These are phyloP conservation scores for Drosophila nr. perissopoda DNA, from an alignment of 2,888 invertebrate genomes.

Conservation along the genomic window DNA sequence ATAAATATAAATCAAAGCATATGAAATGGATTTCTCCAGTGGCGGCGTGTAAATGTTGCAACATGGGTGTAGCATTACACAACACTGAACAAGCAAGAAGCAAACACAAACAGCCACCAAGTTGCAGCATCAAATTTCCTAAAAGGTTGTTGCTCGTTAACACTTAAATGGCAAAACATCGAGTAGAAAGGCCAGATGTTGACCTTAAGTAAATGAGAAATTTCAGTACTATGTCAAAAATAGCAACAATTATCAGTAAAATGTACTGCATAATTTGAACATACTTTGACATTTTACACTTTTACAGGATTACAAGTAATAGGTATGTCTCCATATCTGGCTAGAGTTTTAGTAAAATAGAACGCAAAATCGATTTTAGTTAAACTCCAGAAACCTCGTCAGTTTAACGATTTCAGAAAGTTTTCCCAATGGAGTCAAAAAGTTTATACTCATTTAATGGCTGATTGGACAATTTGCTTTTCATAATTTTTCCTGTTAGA, in stretches of 20 bases:
- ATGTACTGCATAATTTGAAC: not conserved
- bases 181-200: not conserved
- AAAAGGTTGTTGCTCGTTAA: constrained; percentile 8
- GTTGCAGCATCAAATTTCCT: constrained; percentile 43
- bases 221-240: not conserved
- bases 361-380: not conserved
- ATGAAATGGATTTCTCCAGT: constrained; percentile 60
- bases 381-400: not conserved
- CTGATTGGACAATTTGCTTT: not conserved
- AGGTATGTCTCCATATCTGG: no score
- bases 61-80: constrained; percentile 45
- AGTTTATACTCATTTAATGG: not conserved
- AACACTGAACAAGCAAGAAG: constrained; percentile 31
- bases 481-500: not conserved
- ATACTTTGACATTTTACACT: not conserved
- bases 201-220: not conserved
- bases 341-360: no score
- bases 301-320: no score
- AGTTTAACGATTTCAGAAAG: not conserved
- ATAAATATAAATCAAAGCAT: constrained; percentile 68
- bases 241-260: not conserved
- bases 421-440: not conserved
- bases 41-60: constrained; percentile 24
- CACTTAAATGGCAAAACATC: constrained; percentile 15
- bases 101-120: not conserved